A percentile compares a stretch with the other conserved stretches of the same genome.
These are phyloP conservation scores for Manacus vitellinus DNA, from an alignment of 2,113 vertebrate species.

Conservation along the genomic window DNA sequence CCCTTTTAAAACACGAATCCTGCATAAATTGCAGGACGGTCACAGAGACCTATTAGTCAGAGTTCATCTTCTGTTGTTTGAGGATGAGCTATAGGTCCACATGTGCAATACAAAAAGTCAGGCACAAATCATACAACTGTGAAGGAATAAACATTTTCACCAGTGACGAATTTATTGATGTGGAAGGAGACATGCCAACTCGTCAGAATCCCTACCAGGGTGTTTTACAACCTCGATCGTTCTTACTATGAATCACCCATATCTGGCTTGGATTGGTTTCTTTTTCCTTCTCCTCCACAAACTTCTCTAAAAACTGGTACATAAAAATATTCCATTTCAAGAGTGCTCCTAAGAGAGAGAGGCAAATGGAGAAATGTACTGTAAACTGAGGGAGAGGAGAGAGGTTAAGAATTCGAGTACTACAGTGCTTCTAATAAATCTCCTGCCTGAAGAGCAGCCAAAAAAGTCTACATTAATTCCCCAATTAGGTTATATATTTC, in stretches of 20 bases:
- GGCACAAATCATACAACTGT: not conserved
- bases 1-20: conserved; percentile 37
- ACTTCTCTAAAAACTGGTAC: not conserved
- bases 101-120: conserved; percentile 9
- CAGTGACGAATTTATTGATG: not conserved
- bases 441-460: conserved; percentile 29
- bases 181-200: conserved; percentile 33
- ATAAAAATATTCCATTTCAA: not conserved
- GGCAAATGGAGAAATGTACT: not conserved
- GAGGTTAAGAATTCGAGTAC: not conserved
- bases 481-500: conserved; percentile 19
- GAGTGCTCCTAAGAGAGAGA: not conserved
- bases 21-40: conserved; percentile 4
- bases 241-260: conserved; percentile 1
- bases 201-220: not conserved
- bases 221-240: conserved; percentile 10
- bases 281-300: not conserved
- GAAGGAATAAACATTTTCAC: not conserved
- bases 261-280: not conserved
- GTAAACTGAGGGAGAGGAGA: not conserved
- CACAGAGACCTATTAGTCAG: conserved; percentile 10
- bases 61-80: conserved; percentile 6
- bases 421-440: conserved; percentile 12
- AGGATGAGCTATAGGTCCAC: conserved; percentile 36
- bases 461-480: conserved; percentile 1